Conservation (phyloP, 2,797 vertebrate species). For the Lagorchestes hirsutus region DNA sequence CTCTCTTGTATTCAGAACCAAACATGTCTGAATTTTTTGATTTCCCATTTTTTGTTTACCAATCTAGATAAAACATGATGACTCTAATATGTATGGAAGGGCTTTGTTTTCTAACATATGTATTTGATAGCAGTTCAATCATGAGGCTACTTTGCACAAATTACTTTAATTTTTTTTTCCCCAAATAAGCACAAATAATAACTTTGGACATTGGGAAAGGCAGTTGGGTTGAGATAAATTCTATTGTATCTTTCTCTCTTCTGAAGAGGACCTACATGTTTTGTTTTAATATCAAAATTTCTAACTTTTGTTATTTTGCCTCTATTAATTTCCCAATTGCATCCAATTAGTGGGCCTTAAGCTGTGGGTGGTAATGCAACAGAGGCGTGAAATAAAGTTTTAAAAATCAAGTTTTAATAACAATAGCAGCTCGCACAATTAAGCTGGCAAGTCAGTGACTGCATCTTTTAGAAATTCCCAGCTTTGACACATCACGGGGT, state of each 20-base stretch:
- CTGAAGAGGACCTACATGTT: background rate
- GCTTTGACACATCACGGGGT: conserved; percentile 77
- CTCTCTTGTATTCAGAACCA: background rate
- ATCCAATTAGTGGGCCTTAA: conserved; percentile 62
- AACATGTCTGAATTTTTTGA: background rate
- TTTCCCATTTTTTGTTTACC: background rate
- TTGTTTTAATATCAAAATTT: conserved; percentile 32
- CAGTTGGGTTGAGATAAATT: background rate
- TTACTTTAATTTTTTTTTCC: background rate
- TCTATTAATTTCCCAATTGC: conserved; percentile 49
- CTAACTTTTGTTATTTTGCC: background rate
- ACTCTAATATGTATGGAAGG: background rate
- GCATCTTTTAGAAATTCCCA: conserved; percentile 75
- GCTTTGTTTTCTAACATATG: background rate
- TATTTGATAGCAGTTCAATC: background rate
- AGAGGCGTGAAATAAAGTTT: conserved; percentile 66
- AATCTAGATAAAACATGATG: background rate
- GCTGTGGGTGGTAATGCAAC: conserved; percentile 34
- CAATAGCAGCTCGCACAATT: conserved; percentile 77
- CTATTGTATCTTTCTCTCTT: background rate
- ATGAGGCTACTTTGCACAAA: background rate
- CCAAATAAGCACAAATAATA: background rate
- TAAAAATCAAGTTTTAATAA: conserved; percentile 75
- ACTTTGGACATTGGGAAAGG: background rate
- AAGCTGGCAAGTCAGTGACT: conserved; percentile 73